Percentiles rank a stretch among this genome's conserved stretches.
Conservation (phyloP, 1,140 invertebrate genomes). For the Drosophila takahashii region DNA sequence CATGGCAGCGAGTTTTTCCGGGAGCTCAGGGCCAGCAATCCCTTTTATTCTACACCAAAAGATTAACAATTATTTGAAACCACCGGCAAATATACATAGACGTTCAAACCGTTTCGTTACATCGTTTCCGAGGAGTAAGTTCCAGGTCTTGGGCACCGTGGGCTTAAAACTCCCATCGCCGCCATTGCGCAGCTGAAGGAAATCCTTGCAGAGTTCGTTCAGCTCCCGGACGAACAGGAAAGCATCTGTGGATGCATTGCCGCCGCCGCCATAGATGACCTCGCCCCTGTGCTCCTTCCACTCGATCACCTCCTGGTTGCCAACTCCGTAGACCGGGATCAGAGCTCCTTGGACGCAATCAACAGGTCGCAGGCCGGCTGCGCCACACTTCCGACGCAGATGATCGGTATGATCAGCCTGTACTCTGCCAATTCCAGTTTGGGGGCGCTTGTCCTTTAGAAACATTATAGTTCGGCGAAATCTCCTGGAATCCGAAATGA, state of each 20-base stretch:
- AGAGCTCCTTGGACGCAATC: conserved; percentile 88
- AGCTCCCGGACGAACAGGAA: conserved; percentile 86
- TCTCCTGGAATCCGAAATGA: conserved; percentile 36
- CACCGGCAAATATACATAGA: no score
- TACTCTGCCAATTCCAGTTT: conserved; percentile 85
- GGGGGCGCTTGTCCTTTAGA: conserved; percentile 56
- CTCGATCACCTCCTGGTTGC: conserved; percentile 76
- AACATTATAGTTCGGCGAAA: conserved; percentile 52
- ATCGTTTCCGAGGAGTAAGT: conserved; percentile 79
- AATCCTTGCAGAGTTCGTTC: conserved; percentile 86
- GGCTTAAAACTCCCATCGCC: conserved; percentile 71
- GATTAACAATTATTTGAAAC: conserved; percentile 51
- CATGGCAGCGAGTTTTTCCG: conserved; percentile 94
- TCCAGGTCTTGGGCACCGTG: conserved; percentile 79
- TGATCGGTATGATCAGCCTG: conserved; percentile 88
- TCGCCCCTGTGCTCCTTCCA: conserved; percentile 86
- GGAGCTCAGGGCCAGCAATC: conserved; percentile 90
- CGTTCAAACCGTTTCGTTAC: conserved; percentile 62
- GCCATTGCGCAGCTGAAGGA: conserved; percentile 57
- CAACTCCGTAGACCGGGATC: conserved; percentile 88
- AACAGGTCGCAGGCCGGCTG: conserved; percentile 90
- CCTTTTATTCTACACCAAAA: conserved; percentile 87
- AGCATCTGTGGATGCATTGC: conserved; percentile 88
- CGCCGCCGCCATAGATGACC: conserved; percentile 86
- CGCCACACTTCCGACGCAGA: conserved; percentile 92